phyloP scores from a whole-genome alignment of 2,113 vertebrate genomes.

The Gavia stellata region DNA sequence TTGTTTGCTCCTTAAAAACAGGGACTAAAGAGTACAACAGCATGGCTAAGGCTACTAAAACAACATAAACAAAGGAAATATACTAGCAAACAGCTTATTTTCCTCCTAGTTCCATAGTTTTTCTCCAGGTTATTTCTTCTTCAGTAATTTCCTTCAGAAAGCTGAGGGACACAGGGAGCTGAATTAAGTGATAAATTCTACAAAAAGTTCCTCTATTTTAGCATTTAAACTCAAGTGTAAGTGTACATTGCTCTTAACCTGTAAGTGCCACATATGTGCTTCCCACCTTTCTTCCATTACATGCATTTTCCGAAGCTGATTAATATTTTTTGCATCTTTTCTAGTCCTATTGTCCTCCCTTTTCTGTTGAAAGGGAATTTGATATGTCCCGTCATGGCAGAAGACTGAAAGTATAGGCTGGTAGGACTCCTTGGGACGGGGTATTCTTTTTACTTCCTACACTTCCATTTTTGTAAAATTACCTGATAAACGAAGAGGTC shows the following conservation, averaged over 20 bases:
- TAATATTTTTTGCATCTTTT: not conserved
- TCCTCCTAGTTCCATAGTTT: not conserved
- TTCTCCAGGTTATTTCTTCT: not conserved
- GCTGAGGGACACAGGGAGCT: rapidly evolving
- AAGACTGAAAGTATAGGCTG: not conserved
- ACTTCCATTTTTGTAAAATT: not conserved
- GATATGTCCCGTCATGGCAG: not conserved
- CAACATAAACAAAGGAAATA: not conserved
- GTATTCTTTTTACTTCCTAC: not conserved
- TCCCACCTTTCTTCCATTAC: not conserved
- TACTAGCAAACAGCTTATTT: not conserved
- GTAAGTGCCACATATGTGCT: not conserved
- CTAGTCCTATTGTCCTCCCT: not conserved
- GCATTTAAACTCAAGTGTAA: not conserved
- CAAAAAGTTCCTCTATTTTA: not conserved
- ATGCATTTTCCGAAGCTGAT: not conserved
- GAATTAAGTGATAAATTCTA: not conserved
- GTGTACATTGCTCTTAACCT: not conserved
- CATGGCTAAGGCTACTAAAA: not conserved
- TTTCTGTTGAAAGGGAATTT: not conserved
- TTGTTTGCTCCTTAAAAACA: not conserved
- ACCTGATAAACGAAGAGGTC: not conserved
- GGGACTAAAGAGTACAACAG: not conserved
- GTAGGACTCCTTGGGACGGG: rapidly evolving
- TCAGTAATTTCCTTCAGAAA: not conserved